Conservation (phyloP, 2,888 invertebrate genomes). For the Megalurothrips usitatus region DNA sequence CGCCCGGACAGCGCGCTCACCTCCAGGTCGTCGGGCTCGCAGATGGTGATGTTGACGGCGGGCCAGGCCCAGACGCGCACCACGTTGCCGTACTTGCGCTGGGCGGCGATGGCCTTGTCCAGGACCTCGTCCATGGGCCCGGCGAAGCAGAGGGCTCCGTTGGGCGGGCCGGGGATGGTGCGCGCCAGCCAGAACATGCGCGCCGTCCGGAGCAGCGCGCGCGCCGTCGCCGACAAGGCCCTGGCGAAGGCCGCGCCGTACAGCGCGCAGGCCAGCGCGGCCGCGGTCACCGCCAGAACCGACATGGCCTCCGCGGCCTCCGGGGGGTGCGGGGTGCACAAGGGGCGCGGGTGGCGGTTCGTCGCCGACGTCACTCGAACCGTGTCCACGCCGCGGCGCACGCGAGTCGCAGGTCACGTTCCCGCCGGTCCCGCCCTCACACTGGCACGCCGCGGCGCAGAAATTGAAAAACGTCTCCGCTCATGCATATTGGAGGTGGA, state of each 20-base stretch:
- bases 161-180: conserved; percentile 1
- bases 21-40: conserved; percentile 16
- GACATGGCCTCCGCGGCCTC: background rate
- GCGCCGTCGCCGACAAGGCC: background rate
- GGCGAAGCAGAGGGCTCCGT: background rate
- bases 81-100: background rate
- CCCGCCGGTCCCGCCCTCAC: background rate
- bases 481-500: background rate
- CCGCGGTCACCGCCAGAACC: background rate
- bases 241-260: background rate
- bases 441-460: background rate
- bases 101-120: background rate
- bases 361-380: background rate
- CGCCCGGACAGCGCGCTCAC: background rate
- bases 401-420: background rate
- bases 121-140: background rate
- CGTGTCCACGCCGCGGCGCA: background rate
- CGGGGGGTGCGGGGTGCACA: background rate
- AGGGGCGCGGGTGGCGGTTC: background rate
- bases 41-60: conserved; percentile 4
- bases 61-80: conserved; percentile 12
- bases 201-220: background rate
- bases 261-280: background rate
- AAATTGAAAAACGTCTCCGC: background rate
- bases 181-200: conserved; percentile 10